phyloP scores from a whole-genome alignment of 2,888 invertebrate genomes.

The Cerastis leucographa region DNA sequence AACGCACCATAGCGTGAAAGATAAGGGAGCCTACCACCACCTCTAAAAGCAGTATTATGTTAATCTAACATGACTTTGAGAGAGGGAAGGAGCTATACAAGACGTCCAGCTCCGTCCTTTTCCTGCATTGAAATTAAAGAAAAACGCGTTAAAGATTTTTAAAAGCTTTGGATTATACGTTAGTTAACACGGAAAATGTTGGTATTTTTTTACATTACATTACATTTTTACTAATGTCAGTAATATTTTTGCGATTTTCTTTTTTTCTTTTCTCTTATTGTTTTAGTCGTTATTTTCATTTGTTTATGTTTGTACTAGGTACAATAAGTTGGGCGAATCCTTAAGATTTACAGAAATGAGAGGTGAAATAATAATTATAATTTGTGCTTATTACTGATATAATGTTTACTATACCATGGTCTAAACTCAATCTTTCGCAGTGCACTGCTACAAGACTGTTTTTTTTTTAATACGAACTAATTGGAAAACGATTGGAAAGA shows the following conservation, averaged over 20 bases:
- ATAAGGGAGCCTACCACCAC: not conserved
- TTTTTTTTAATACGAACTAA: too few relatives aligned
- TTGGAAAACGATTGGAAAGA: too few relatives aligned
- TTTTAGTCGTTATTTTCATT: conserved; percentile 24
- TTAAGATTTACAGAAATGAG: not conserved
- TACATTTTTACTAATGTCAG: conserved; percentile 24
- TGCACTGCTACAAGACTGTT: too few relatives aligned
- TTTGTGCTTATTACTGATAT: not conserved
- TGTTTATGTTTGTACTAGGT: not conserved
- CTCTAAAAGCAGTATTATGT: not conserved
- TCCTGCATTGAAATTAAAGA: not conserved
- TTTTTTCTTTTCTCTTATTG: conserved; percentile 4
- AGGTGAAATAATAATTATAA: not conserved
- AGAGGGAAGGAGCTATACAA: not conserved
- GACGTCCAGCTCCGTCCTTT: not conserved
- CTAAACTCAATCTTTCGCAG: too few relatives aligned
- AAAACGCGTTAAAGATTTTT: conserved; percentile 38
- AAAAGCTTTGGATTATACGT: conserved; percentile 23
- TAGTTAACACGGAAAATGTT: conserved; percentile 14
- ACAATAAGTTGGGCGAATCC: rapidly evolving
- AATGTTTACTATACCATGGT: not conserved
- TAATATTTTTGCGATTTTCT: conserved; percentile 7
- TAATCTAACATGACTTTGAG: not conserved
- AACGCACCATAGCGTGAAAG: conserved; percentile 30
- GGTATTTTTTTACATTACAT: too few relatives aligned